Evolutionary conservation across 2,888 invertebrate genomes (phyloP), one percentile per base, ranked within the genome.

Genomic region (Eilema griseolum): DNA sequence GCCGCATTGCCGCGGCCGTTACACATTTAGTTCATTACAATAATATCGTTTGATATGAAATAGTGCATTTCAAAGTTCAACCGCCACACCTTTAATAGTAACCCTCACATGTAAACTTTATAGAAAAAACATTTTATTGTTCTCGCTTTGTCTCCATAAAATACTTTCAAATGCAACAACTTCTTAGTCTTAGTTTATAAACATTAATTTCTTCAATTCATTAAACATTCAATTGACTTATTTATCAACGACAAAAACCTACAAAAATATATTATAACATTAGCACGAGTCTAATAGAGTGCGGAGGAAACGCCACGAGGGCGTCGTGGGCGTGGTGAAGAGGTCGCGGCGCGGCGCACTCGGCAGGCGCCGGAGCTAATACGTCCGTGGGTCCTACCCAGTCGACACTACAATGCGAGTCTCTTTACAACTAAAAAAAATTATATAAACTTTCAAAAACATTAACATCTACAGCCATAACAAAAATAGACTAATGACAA

Each of bases 141-240:
- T 94, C 94, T 94, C 93, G 93, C 91, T 93, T 93, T 92, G 93
- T 93, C 94, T 94, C 88, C 93, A 92, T 93, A 94, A 94, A 94
- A 94, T 94, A 94, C 95, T 93, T 94, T 94, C 92, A 95, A 95
- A 95, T 95, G 95, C 95, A 95, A 95, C 94, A 95, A 95, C 93
- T 92, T 92, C 93, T 94, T 94, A 94, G 89, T 93, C 93, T 94
- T 94, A 94, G 83, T 90, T 92, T 93, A 93, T 94, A 93, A 93
- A 94, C 93, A 93, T 94, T 92, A 88, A 82, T 91, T 93, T 91
- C 89, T 87, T 93, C 90, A 92, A 93, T 94, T 93, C 92, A 92
- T 89, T 94, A 93, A 95, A 93, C 93, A 93, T 94, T 93, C 94
- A 95, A 95, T 95, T 95, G 95, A 95, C 95, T 93, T 93, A 93